phyloP scores from a whole-genome alignment of 2,888 invertebrate genomes.

The Biston betularia region DNA sequence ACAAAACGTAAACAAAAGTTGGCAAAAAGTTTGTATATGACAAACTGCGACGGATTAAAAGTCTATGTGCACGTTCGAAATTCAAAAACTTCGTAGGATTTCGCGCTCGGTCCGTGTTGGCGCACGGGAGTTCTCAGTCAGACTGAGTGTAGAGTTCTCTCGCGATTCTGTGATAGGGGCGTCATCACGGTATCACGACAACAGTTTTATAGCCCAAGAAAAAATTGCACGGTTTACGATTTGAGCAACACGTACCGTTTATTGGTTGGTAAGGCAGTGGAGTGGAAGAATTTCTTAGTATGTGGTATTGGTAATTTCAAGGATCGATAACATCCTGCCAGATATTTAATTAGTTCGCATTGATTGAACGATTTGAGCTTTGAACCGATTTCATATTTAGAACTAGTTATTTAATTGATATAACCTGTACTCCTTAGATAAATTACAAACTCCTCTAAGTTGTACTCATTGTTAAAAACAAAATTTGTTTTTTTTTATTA shows the following conservation, averaged over 20 bases:
- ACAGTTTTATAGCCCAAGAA: conserved; percentile 34
- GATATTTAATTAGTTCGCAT: conserved; percentile 8
- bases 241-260: conserved; percentile 27
- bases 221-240: conserved; percentile 39
- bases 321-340: conserved; percentile 23
- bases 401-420: too few species aligned
- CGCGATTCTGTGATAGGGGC: conserved; percentile 37
- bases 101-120: conserved; percentile 47
- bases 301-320: conserved; percentile 21
- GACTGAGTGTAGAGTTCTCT: conserved; percentile 46
- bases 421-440: too few species aligned
- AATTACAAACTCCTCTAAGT: too few species aligned
- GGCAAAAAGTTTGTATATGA: conserved; percentile 28
- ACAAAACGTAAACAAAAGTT: conserved; percentile 13
- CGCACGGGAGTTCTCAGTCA: conserved; percentile 51
- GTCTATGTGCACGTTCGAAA: conserved; percentile 33
- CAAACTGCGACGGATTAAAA: conserved; percentile 20
- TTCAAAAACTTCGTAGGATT: conserved; percentile 45
- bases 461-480: too few species aligned
- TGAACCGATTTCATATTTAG: not conserved
- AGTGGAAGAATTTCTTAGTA: conserved; percentile 24
- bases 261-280: conserved; percentile 18
- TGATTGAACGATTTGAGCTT: not conserved
- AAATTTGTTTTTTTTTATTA: too few species aligned
- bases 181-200: conserved; percentile 27